Percentiles rank a stretch among this genome's conserved stretches.
These are phyloP conservation scores for Ophion ellenae DNA, from an alignment of 2,888 invertebrate genomes.

Conservation along the genomic window DNA sequence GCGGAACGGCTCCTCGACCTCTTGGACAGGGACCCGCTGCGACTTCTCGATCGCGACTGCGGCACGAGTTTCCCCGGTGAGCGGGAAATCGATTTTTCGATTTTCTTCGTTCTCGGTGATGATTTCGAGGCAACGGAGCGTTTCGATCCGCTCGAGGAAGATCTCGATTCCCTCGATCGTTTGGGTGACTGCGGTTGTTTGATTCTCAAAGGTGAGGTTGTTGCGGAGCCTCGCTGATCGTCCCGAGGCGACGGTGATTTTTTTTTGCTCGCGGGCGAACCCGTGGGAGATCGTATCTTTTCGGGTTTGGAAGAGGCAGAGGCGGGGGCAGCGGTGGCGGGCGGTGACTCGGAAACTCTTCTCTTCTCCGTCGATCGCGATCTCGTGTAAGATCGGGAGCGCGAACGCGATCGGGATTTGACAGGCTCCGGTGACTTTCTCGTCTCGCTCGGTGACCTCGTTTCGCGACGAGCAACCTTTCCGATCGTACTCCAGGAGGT, in stretches of 20 bases:
- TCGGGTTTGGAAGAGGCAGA: conserved; percentile 68
- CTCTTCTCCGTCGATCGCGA: conserved; percentile 72
- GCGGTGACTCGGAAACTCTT: conserved; percentile 75
- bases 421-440: conserved; percentile 71
- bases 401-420: conserved; percentile 74
- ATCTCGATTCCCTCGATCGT: conserved; percentile 73
- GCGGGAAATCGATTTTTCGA: conserved; percentile 69
- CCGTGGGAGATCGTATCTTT: conserved; percentile 70
- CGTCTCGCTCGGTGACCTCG: conserved; percentile 56
- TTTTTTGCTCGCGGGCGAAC: conserved; percentile 67
- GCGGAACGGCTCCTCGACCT: conserved; percentile 76
- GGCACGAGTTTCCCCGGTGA: conserved; percentile 71
- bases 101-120: conserved; percentile 71
- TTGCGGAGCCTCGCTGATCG: conserved; percentile 41
- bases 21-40: conserved; percentile 66
- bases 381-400: conserved; percentile 76
- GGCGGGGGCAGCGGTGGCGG: conserved; percentile 65
- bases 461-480: conserved; percentile 34
- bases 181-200: conserved; percentile 67
- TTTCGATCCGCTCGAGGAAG: conserved; percentile 75
- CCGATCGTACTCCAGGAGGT: conserved; percentile 36
- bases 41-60: conserved; percentile 70
- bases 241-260: conserved; percentile 71
- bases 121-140: conserved; percentile 65
- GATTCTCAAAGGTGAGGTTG: conserved; percentile 66